Evolutionary conservation across 2,797 vertebrate genomes (phyloP), one percentile per base, ranked within the genome.

Genomic region (Phalloptychus januarius): DNA sequence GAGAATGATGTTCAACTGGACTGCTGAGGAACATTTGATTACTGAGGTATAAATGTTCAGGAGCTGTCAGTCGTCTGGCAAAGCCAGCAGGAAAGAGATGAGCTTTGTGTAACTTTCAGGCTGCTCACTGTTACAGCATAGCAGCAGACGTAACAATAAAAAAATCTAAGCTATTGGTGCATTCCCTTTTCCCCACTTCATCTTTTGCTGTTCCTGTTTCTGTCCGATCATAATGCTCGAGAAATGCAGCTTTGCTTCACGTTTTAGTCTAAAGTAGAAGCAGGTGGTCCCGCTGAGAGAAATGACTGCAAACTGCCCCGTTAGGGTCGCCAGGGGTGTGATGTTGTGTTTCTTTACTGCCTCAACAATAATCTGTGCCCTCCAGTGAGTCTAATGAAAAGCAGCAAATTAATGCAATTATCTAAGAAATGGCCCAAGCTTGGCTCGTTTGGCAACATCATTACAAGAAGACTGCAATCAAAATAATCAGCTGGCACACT

Each of bases 1-100:
- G 65, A 84, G 61, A 84, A 81, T 86, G 65, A 40, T n/a, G 54
- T 83, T 83, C 72, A 77, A 67, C 74, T 86, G 79, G 78, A 88
- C 81, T 87, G 81, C 78, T 92, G 92, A 94, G 89, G 90, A 90
- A 76, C 80, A 74, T 83, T 78, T 75, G 76, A 86, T 85, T 86
- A 79, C 80, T 93, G 94, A 96, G 94, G 94, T 95, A 95, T 91
- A 82, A 79, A 72, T 84, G 89, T 87, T 77, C 86, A 67, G 85
- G 46, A 87, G 76, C 67, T 5, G 77, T 75, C 82, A 81, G 46
- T 85, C 82, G 79, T 75, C 61, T 78, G 79, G 56, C 48, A 71
- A 76, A 61, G 69, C n/a, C 20, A 33, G 44, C 12, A 69, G 74
- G 80, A 88, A 89, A 84, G 85, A 71, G 87, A 73, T 85, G 89